Evolutionary conservation across 2,888 invertebrate genomes (phyloP).

Genomic region (Diploptera punctata): DNA sequence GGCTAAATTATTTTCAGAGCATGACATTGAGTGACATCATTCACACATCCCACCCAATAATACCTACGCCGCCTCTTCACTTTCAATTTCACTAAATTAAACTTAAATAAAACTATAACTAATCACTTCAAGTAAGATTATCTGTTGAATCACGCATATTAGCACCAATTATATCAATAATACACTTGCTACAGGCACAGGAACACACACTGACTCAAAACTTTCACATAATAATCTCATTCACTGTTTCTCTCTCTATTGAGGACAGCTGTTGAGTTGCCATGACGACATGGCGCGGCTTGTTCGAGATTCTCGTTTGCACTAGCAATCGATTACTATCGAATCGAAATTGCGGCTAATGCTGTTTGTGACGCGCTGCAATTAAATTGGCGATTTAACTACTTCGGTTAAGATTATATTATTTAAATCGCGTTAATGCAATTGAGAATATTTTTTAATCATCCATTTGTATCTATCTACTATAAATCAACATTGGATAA

Average conservation of each 20-base stretch:
- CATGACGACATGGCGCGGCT: constrained; percentile 14
- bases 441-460: too few relatives aligned
- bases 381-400: too few relatives aligned
- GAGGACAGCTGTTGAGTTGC: constrained; percentile 25
- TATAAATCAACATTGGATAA: too few relatives aligned
- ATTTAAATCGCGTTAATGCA: too few relatives aligned
- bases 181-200: too few relatives aligned
- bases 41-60: constrained; percentile 19
- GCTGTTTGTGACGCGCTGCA: too few relatives aligned
- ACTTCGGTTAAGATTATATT: too few relatives aligned
- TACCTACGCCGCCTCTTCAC: constrained; percentile 6
- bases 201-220: not conserved
- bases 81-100: not conserved
- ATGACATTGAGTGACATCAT: constrained; percentile 34
- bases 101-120: not conserved
- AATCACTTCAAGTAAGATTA: not conserved
- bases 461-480: too few relatives aligned
- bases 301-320: constrained; percentile 20
- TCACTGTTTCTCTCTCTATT: not conserved
- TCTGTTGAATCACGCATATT: not conserved
- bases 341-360: too few relatives aligned
- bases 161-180: not conserved
- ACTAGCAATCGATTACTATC: too few relatives aligned
- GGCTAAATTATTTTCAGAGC: constrained; percentile 30
- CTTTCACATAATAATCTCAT: constrained; percentile 30